Evolutionary conservation across 1,140 invertebrate genomes (phyloP), one percentile per base, ranked within the genome.

Genomic region (Neoseiulus cucumeris): DNA sequence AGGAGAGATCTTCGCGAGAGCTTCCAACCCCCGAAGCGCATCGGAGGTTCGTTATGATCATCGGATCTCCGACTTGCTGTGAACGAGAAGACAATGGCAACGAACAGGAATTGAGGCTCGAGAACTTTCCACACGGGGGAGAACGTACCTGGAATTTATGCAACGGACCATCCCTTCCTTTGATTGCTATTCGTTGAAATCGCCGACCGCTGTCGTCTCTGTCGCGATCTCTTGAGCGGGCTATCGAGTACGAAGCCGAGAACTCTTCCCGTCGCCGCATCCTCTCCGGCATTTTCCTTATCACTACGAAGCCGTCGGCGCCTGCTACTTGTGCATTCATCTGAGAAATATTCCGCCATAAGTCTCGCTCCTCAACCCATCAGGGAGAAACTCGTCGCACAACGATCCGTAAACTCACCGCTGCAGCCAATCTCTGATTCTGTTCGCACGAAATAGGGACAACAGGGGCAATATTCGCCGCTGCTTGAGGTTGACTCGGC

Each of bases 241-340:
- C 33, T 39, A 39, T 39, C 33, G 51, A 59, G 9, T 59, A 59
- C 14, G 51, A 59, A 2, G 51, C 14, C 14, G 51, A 59, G 51
- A 29, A 59, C 51, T 59, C 51, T 9, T 44, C 72, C 59, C 65
- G 65, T 68, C 64, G 41, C 64, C 45, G 64, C 51, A 12, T 68
- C 68, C 65, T 18, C 66, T 68, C 59, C 67, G 66, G 51, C 66
- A 66, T 44, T 68, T 68, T 70, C 47, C 18, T 47, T 47, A 22
- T 28, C 45, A 47, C 45, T 47, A 47, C 18, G 18, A 22, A 47
- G 5, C 29, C 64, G 44, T 25, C 29, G 42, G 4, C 30, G 20
- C 18, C 29, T 51, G 29, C 29, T 64, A 41, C 30, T 64, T 64
- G n/a, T 64, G 64, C 18, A 64, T 71, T 14, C 33, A 39, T 39